Base-by-base conservation (phyloP, 1,140 invertebrate species). In the Littorina saxatilis region DNA sequence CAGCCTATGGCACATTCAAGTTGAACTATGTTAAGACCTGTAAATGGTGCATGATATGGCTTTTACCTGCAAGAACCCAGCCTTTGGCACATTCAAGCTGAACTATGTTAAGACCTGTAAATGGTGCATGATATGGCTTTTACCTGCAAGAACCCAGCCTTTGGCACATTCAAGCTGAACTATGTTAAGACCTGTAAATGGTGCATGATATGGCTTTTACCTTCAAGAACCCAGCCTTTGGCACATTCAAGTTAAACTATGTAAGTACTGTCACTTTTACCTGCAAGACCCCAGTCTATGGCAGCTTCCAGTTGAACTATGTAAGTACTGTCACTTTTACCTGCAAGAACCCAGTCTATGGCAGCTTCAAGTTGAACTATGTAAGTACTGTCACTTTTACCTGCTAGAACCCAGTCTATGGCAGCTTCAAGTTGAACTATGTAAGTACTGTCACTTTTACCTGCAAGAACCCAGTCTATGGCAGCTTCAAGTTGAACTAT, bases 191-290 rank as follows among this genome's bases (percentile, higher is more conserved):
- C 61, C 17, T 52, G n/a, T 15, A 37, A 50, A 37, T 66, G 52
- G 87, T 92, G 39, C 90, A 88, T 61, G 87, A 91, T 82, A 90
- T 92, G 29, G 84, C 83, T 11, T 91, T 92, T 78, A 86, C 86
- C 23, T 89, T 85, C 70, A 85, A 82, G 29, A 58, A 78, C 43
- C 82, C 77, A 15, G 82, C 68, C 61, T 85, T 82, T 50, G 86
- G 84, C 20, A 83, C 84, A 7, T 88, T 89, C 77, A 87, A 85
- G 61, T 80, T 89, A n/a, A n/a, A n/a, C n/a, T n/a, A n/a, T n/a
- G n/a, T n/a, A 81, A n/a, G n/a, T n/a, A n/a, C n/a, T 82, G 90
- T 92, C 35, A 84, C 83, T 11, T 91, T 92, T 78, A 86, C 86
- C 23, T 89, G 85, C 70, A 85, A 82, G 29, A 58, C 74, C 43